Percentiles rank a stretch among this genome's conserved stretches.
Conservation (phyloP, 2,113 vertebrate genomes). For the Noturus placidus region DNA sequence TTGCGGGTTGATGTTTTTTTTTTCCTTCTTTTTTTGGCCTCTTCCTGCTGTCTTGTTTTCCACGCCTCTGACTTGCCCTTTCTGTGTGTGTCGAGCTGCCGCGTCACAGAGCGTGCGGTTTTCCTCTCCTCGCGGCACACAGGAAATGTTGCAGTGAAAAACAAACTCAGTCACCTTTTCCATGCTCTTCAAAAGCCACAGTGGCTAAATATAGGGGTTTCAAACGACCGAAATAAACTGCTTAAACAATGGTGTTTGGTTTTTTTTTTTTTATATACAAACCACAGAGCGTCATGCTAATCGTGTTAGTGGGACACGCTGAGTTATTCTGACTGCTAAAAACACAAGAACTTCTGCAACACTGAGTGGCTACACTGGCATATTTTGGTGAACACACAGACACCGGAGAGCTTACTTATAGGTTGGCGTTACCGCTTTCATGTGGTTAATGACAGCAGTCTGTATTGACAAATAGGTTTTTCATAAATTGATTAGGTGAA, state of each 20-base stretch:
- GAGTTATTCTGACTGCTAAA: not conserved
- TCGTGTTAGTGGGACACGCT: constrained; percentile 35
- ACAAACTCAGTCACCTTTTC: constrained; percentile 79
- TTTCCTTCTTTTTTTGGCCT: constrained; percentile 49
- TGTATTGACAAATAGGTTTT: not conserved
- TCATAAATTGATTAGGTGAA: not conserved
- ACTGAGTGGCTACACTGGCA: not conserved
- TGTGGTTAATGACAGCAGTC: not conserved
- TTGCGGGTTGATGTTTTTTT: constrained; percentile 19
- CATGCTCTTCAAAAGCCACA: constrained; percentile 69
- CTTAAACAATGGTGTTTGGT: constrained; percentile 62
- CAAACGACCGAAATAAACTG: constrained; percentile 69
- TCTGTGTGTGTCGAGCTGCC: constrained; percentile 60
- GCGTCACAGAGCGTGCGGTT: constrained; percentile 73
- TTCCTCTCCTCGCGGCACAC: constrained; percentile 67
- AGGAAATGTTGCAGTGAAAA: constrained; percentile 77
- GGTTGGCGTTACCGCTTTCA: not conserved
- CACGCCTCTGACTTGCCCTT: constrained; percentile 66
- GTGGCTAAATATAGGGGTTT: constrained; percentile 71
- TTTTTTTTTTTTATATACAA: constrained; percentile 42
- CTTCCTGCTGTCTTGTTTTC: constrained; percentile 77
- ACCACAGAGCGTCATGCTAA: constrained; percentile 43
- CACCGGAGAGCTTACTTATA: not conserved
- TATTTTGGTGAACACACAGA: not conserved
- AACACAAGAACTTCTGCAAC: not conserved